These are phyloP conservation scores for Gymnogyps californianus DNA, from an alignment of 2,113 vertebrate genomes.

Conservation along the genomic window DNA sequence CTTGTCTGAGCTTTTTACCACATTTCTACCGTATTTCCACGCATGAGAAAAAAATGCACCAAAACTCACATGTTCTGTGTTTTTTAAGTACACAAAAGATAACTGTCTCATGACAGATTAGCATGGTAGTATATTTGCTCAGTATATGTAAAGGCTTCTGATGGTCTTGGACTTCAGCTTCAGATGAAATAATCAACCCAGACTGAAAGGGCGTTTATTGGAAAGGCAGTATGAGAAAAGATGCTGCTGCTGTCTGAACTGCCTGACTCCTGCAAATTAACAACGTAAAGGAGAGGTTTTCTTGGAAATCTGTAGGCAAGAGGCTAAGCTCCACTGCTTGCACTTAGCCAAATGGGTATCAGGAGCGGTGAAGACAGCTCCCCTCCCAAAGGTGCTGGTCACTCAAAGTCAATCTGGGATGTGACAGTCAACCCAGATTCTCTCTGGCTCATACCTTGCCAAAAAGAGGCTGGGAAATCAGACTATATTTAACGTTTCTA, in stretches of 20 bases:
- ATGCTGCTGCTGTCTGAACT: not conserved
- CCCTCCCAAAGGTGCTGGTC: not conserved
- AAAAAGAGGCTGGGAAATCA: not conserved
- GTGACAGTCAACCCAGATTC: not conserved
- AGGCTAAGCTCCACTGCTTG: not conserved
- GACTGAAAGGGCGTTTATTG: not conserved
- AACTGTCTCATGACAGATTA: not conserved
- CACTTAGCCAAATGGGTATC: not conserved
- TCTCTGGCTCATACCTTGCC: not conserved
- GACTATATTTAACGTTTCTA: not conserved
- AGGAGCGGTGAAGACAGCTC: not conserved
- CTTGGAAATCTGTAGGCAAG: not conserved
- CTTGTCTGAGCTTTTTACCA: conserved; percentile 31
- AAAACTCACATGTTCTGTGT: not conserved
- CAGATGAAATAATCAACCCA: not conserved
- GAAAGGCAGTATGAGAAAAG: not conserved
- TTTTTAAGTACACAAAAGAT: not conserved
- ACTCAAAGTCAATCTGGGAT: not conserved
- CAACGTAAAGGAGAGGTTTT: not conserved
- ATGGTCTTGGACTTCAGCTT: not conserved
- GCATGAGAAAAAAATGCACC: not conserved
- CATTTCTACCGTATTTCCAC: not conserved
- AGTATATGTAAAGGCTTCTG: not conserved
- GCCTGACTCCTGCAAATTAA: not conserved
- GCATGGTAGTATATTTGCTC: not conserved